phyloP scores from a whole-genome alignment of 2,888 invertebrate species.

The Drosophila anomalipes region DNA sequence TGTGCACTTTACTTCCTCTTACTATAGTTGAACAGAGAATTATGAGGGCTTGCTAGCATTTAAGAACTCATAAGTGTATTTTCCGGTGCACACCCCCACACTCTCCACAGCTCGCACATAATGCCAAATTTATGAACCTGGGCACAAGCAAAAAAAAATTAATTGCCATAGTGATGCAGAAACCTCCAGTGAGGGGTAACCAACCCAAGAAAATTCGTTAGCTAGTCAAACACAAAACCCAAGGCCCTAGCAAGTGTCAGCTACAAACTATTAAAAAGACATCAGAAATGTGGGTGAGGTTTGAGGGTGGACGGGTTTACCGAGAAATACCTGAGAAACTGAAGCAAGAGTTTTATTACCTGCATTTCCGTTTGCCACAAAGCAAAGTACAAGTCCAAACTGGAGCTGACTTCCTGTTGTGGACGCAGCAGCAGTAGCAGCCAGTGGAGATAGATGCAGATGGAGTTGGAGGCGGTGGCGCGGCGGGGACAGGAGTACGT shows the following conservation, averaged over 20 bases:
- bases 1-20: slow-evolving; percentile 50
- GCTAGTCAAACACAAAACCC: slow-evolving; percentile 23
- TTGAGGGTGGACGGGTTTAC: background rate
- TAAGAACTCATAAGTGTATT: slow-evolving; percentile 76
- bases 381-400: slow-evolving; percentile 53
- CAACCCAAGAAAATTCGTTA: slow-evolving; percentile 46
- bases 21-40: slow-evolving; percentile 12
- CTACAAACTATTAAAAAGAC: slow-evolving; percentile 72
- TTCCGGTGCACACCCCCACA: slow-evolving; percentile 37
- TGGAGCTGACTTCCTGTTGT: slow-evolving; percentile 74
- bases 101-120: slow-evolving; percentile 22
- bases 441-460: background rate
- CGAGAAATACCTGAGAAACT: slow-evolving; percentile 32
- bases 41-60: slow-evolving; percentile 45
- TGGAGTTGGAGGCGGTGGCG: background rate
- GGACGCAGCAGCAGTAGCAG: slow-evolving; percentile 29
- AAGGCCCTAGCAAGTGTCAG: slow-evolving; percentile 58
- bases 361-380: slow-evolving; percentile 71
- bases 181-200: slow-evolving; percentile 32
- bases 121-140: slow-evolving; percentile 70
- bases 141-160: slow-evolving; percentile 51
- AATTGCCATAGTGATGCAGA: slow-evolving; percentile 61
- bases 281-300: slow-evolving; percentile 37
- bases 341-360: slow-evolving; percentile 55
- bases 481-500: slow-evolving; percentile 2